Percentiles rank a stretch among this genome's conserved stretches.
These are phyloP conservation scores for Phrynocephalus versicolor DNA, from an alignment of 2,113 vertebrate genomes.

Conservation along the genomic window DNA sequence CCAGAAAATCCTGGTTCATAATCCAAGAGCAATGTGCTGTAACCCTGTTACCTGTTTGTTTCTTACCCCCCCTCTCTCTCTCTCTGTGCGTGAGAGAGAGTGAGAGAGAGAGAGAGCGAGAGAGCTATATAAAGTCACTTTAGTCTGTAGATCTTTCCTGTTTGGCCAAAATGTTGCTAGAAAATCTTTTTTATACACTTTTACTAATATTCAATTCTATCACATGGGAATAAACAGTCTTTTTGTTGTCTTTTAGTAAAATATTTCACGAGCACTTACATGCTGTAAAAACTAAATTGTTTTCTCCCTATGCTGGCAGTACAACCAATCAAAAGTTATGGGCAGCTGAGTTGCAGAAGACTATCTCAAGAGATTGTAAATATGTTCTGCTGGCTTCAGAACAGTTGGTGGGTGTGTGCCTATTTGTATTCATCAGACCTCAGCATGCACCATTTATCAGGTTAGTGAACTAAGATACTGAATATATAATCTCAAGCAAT, in stretches of 20 bases:
- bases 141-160: neutral
- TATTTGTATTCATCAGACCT: constrained; percentile 95
- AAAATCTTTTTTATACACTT: neutral
- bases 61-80: too few relatives aligned
- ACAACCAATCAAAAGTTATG: constrained; percentile 98
- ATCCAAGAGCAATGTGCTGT: neutral
- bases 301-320: constrained; percentile 73
- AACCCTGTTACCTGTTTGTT: too few relatives aligned
- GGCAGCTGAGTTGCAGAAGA: constrained; percentile 96
- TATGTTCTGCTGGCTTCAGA: constrained; percentile 97
- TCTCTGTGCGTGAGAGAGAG: too few relatives aligned
- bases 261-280: neutral
- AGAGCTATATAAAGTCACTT: too few relatives aligned
- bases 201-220: neutral
- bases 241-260: neutral
- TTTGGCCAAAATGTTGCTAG: neutral
- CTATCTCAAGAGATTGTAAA: constrained; percentile 92
- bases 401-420: constrained; percentile 96
- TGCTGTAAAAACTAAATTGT: neutral
- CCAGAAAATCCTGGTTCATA: neutral
- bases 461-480: constrained; percentile 69
- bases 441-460: constrained; percentile 97
- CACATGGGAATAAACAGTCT: neutral
- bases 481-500: neutral
- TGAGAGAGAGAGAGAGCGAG: too few relatives aligned